Evolutionary conservation across 2,888 invertebrate genomes (phyloP), one percentile per base, ranked within the genome.

Genomic region (Scaeva pyrastri): DNA sequence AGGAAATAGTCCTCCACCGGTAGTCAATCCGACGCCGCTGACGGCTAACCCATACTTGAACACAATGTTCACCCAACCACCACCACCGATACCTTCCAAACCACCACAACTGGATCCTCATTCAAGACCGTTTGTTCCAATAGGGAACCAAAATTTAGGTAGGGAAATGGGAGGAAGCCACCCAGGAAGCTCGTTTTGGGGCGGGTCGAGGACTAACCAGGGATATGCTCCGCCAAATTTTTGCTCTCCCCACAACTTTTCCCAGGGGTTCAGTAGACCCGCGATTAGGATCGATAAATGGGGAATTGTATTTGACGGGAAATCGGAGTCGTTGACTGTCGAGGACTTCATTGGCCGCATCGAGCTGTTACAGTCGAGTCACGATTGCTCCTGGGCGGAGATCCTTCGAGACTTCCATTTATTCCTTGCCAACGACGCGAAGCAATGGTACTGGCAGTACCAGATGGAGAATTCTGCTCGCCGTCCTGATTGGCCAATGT

Each of bases 401-500:
- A 5, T 50, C 1, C 12, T 50, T 4, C 11, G 50, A 2, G 50
- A 21, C 12, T 43, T 58, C 11, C 56, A 36, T 10, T 11, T 58
- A 0, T 3, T 58, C 7, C 56, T 70, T 16, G 43, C 70, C 7
- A 43, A 19, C 1, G 19, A 39, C 2, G 45, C 56, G 2, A 12
- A 43, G 10, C 56, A 71, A 1, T 71, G 71, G 58, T 48, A 45
- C 19, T 72, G 71, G 71, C 71, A 72, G 12, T 72, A 21, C 14
- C 43, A 58, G 16, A 7, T 45, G 12, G 8, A 43, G 1, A 45
- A 58, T 19, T 55, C 14, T 19, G 14, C 31, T 2, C 31, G 31
- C 8, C 36, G 48, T 10, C 48, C 45, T 0, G 73, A 73, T 0
- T 73, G 73, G 62, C 62, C 74, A 16, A 55, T n/a, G 5, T 12